These are phyloP conservation scores for Lapara coniferarum DNA, from an alignment of 2,888 invertebrate genomes.

Conservation along the genomic window DNA sequence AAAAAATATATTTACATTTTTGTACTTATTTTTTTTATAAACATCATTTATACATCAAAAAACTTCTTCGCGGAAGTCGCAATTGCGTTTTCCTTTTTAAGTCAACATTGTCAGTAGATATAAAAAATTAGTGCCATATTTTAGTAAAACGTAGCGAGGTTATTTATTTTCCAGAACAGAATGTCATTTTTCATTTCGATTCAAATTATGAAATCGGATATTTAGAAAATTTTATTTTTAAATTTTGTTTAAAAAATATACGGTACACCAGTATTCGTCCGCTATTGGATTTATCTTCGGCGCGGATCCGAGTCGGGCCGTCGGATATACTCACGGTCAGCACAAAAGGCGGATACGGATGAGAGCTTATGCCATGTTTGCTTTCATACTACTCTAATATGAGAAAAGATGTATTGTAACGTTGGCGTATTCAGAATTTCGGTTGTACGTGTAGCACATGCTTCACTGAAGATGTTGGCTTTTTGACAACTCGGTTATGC, in stretches of 20 bases:
- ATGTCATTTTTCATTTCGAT: no score
- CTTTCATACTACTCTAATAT: slow-evolving; percentile 28
- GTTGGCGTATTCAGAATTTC: slow-evolving; percentile 12
- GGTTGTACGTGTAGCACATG: not conserved
- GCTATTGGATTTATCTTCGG: slow-evolving; percentile 18
- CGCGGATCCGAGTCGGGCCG: not conserved
- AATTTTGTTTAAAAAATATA: not conserved
- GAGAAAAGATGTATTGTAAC: slow-evolving; percentile 23
- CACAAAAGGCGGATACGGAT: slow-evolving; percentile 51
- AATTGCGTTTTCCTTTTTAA: no score
- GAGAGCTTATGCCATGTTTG: slow-evolving; percentile 49
- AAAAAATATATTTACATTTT: no score
- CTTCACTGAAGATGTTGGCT: slow-evolving; percentile 11
- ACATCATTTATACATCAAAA: no score
- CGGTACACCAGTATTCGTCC: not conserved
- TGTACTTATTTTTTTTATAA: no score
- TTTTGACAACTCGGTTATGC: slow-evolving; percentile 13
- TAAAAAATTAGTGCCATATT: no score
- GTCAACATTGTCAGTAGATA: no score
- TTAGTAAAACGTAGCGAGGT: no score
- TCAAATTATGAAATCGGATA: not conserved
- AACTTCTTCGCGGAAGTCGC: no score
- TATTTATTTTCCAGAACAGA: no score
- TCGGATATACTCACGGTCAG: slow-evolving; percentile 34
- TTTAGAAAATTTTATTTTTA: not conserved